Conservation (phyloP, 2,797 vertebrate species). For the Neomorphus geoffroyi region DNA sequence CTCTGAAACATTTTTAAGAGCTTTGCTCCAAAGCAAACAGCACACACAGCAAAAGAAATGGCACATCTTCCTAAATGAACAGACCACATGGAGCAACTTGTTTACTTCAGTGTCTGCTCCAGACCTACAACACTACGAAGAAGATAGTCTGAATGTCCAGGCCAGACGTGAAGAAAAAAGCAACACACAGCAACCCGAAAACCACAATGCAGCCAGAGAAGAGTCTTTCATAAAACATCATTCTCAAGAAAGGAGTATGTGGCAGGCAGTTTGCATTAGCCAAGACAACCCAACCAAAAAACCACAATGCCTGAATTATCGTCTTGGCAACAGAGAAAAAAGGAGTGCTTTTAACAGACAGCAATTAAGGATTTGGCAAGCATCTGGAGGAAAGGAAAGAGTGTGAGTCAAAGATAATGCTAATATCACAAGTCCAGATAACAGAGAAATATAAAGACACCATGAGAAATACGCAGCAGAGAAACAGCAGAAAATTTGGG, state of each 20-base stretch:
- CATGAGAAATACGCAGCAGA: not conserved
- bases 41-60: not conserved
- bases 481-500: not conserved
- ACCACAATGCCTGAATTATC: not conserved
- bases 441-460: constrained; percentile 9
- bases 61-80: not conserved
- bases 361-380: constrained; percentile 51
- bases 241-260: not conserved
- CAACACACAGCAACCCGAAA: not conserved
- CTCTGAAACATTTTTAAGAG: not conserved
- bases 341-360: not conserved
- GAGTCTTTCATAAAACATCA: not conserved
- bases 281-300: not conserved
- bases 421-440: constrained; percentile 1
- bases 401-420: not conserved
- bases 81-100: not conserved
- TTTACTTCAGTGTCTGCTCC: not conserved
- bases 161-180: not conserved
- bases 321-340: constrained; percentile 5
- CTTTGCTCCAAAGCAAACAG: not conserved
- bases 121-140: not conserved
- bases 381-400: constrained; percentile 30
- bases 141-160: not conserved
- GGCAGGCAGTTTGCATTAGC: not conserved
- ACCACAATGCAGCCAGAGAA: not conserved